Conservation (phyloP, 2,888 invertebrate genomes). For the Pyrrhia umbra region DNA sequence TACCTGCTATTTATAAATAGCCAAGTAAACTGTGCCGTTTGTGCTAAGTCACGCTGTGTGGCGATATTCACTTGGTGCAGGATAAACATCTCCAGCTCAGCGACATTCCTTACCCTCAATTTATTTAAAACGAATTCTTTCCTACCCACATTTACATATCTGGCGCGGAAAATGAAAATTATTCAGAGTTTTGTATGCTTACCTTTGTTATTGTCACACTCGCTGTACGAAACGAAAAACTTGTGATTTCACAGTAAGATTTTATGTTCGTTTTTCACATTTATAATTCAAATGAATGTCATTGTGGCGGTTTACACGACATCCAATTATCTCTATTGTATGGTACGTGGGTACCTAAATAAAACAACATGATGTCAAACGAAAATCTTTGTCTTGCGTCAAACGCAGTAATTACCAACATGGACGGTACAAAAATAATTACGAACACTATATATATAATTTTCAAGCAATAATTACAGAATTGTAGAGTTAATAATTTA, state of each 20-base stretch:
- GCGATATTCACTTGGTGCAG: slow-evolving; percentile 26
- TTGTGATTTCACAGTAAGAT: slow-evolving; percentile 12
- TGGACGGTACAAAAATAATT: background rate
- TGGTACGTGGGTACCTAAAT: background rate
- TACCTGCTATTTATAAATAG: too few species aligned
- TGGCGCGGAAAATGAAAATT: slow-evolving; percentile 56
- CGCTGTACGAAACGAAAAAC: slow-evolving; percentile 28
- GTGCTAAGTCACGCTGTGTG: background rate
- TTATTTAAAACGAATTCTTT: slow-evolving; percentile 54
- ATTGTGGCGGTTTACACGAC: background rate
- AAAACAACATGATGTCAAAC: background rate
- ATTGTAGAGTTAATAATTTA: background rate
- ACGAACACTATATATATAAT: background rate
- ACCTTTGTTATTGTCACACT: slow-evolving; percentile 47
- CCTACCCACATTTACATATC: slow-evolving; percentile 51
- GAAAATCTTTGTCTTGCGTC: background rate
- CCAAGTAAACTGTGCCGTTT: too few species aligned
- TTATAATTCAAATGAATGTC: background rate
- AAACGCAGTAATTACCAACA: background rate
- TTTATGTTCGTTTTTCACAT: background rate
- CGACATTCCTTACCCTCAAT: slow-evolving; percentile 41
- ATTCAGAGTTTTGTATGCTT: slow-evolving; percentile 38
- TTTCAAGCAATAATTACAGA: too few species aligned
- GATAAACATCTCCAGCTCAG: slow-evolving; percentile 11
- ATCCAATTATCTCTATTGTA: background rate